phyloP scores from a whole-genome alignment of 2,797 vertebrate genomes.

The Notolepis coatsorum region DNA sequence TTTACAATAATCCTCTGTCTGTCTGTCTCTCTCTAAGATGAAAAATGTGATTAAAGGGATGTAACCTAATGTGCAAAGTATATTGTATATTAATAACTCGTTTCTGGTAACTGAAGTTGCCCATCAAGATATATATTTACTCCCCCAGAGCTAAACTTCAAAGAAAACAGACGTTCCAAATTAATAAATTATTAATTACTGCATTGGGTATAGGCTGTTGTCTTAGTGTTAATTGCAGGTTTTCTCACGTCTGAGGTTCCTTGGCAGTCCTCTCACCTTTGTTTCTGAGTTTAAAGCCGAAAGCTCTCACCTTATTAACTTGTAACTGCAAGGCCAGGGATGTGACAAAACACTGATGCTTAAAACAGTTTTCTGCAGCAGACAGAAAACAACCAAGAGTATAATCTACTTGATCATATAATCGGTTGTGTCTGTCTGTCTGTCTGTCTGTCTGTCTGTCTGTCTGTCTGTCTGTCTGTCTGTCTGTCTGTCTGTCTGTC shows the following conservation, averaged over 20 bases:
- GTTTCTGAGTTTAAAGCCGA: constrained; percentile 34
- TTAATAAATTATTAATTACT: constrained; percentile 42
- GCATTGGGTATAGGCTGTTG: no score
- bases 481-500: no score
- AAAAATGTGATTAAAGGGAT: constrained; percentile 37
- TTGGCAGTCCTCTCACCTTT: constrained; percentile 11
- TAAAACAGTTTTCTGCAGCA: not conserved
- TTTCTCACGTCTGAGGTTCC: constrained; percentile 8
- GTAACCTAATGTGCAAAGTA: constrained; percentile 43
- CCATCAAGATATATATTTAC: constrained; percentile 55
- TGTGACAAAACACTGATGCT: constrained; percentile 28
- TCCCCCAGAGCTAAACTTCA: constrained; percentile 42
- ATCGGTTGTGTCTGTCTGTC: no score
- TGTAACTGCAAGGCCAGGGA: constrained; percentile 47
- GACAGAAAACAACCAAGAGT: not conserved
- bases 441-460: no score
- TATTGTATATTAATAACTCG: constrained; percentile 18
- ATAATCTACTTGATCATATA: no score
- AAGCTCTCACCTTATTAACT: constrained; percentile 49
- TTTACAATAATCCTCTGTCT: constrained; percentile 23
- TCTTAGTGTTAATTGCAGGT: constrained; percentile 16
- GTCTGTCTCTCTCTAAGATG: constrained; percentile 27
- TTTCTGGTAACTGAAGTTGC: constrained; percentile 44
- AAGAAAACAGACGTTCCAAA: constrained; percentile 29
- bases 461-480: no score